phyloP scores from a whole-genome alignment of 2,113 vertebrate genomes.

The Xiphorhynchus elegans region DNA sequence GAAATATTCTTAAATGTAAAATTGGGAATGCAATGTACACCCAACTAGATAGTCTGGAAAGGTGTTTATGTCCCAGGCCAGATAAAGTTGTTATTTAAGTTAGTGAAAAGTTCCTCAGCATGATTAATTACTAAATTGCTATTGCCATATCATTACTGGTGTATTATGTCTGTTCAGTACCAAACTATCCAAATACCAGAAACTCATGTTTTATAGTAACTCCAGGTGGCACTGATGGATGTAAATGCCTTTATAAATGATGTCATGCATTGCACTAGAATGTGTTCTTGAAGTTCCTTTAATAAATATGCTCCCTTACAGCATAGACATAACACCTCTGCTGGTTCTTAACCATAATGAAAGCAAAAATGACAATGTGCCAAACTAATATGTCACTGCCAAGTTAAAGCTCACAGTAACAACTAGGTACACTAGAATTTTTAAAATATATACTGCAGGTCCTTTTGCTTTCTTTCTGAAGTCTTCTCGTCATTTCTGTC shows the following conservation, averaged over 20 bases:
- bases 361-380: constrained; percentile 26
- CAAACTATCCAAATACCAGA: not conserved
- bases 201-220: not conserved
- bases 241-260: constrained; percentile 2
- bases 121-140: not conserved
- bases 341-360: not conserved
- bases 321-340: not conserved
- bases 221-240: not conserved
- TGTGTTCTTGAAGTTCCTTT: not conserved
- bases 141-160: not conserved
- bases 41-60: not conserved
- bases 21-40: not conserved
- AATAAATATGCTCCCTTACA: constrained; percentile 4
- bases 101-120: not conserved
- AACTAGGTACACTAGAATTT: not conserved
- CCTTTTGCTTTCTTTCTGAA: not conserved
- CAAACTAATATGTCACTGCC: constrained; percentile 25
- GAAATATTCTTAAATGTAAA: not conserved
- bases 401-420: constrained; percentile 3
- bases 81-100: not conserved
- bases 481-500: not conserved
- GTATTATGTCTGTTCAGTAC: not conserved
- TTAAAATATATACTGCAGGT: not conserved
- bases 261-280: not conserved
- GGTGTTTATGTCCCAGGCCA: not conserved